Conservation (phyloP, 2,888 invertebrate genomes). For the Aethes cnicana region DNA sequence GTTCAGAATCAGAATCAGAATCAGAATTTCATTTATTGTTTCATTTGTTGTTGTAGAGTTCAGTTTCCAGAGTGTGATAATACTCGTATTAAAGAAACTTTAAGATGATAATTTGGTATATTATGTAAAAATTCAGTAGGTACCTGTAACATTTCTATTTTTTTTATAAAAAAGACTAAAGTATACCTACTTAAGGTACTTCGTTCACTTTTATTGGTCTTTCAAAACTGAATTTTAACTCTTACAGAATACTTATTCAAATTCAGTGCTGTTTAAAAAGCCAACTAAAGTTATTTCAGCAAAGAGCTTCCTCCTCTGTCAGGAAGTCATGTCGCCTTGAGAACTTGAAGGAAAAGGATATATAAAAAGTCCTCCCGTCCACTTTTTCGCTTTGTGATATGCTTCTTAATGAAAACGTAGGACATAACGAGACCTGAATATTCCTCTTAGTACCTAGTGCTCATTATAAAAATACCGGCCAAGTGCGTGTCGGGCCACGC, state of each 20-base stretch:
- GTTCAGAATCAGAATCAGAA: no score
- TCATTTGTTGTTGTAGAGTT: no score
- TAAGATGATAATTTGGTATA: no score
- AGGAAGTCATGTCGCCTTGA: slow-evolving; percentile 38
- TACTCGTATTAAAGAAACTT: no score
- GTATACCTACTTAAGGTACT: no score
- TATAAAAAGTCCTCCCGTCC: slow-evolving; percentile 14
- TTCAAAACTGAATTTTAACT: slow-evolving; percentile 19
- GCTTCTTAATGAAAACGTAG: slow-evolving; percentile 10
- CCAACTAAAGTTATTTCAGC: slow-evolving; percentile 40
- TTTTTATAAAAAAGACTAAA: no score
- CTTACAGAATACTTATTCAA: slow-evolving; percentile 36
- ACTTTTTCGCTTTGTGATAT: slow-evolving; percentile 15
- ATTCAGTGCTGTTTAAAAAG: slow-evolving; percentile 37
- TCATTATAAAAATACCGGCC: not conserved
- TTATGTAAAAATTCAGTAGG: no score
- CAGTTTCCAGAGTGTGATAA: no score
- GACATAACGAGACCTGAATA: not conserved
- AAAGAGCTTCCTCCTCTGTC: slow-evolving; percentile 39
- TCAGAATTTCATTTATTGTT: no score
- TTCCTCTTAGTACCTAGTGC: not conserved
- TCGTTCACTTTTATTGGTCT: no score
- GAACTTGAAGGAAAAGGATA: slow-evolving; percentile 28
- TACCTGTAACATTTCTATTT: no score
- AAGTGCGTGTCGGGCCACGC: not conserved